Conservation (phyloP, 2,888 invertebrate species). For the Metopia argyrocephala region DNA sequence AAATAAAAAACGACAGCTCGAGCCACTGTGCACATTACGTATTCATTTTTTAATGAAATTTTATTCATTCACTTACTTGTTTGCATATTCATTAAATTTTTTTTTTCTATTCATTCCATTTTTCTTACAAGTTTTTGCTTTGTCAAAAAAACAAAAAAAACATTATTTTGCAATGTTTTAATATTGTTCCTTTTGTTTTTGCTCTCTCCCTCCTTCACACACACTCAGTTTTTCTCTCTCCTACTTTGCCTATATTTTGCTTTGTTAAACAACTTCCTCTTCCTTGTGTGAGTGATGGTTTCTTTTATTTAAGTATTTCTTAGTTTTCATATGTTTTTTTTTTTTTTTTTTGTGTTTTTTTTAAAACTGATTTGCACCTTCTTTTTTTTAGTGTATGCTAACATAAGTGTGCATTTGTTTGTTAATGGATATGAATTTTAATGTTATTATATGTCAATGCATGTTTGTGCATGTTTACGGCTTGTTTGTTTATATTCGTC, state of each 20-base stretch:
- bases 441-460: conserved; percentile 59
- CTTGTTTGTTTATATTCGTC: conserved; percentile 19
- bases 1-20: too few relatives aligned
- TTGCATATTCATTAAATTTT: conserved; percentile 38
- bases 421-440: not conserved
- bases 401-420: too few relatives aligned
- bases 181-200: too few relatives aligned
- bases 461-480: conserved; percentile 27
- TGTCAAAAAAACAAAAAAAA: not conserved
- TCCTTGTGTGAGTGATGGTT: not conserved
- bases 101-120: not conserved
- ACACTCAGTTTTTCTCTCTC: too few relatives aligned
- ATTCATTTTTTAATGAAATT: not conserved
- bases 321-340: not conserved
- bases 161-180: not conserved
- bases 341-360: not conserved
- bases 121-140: too few relatives aligned
- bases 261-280: not conserved
- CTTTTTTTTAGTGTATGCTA: too few relatives aligned
- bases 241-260: too few relatives aligned
- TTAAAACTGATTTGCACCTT: conserved; percentile 5
- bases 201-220: not conserved
- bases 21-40: not conserved
- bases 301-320: not conserved
- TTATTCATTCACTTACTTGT: conserved; percentile 49